Base-by-base conservation (phyloP, 2,113 vertebrate species). In the Archocentrus centrarchus region DNA sequence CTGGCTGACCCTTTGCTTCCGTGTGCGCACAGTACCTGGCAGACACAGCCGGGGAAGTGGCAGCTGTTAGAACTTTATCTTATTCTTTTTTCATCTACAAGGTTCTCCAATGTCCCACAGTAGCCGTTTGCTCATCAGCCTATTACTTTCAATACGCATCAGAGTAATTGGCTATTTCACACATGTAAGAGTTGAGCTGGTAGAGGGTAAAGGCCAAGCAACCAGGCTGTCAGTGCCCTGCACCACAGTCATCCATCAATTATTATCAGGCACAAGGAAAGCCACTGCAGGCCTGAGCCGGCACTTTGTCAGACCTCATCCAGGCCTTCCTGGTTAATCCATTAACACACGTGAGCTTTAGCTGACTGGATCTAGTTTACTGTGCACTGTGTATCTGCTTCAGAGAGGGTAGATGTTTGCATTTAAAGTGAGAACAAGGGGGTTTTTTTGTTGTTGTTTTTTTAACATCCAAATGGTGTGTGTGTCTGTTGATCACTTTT, bases 161-260 rank as follows among this genome's bases (percentile, higher is more conserved):
- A 87, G 92, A 96, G 97, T 99, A 99, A 98, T 99, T 98, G 98
- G 96, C 97, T 98, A 98, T 98, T 99, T 99, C 97, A 98, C 97
- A 98, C 96, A 97, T 96, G 97, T 97, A 96, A 98, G 97, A 96
- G 96, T 97, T 97, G 97, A 97, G 96, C 96, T 96, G 96, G 96
- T 96, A 96, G 96, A 96, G 97, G 96, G 96, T 96, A 99, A 97
- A 98, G 97, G 97, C 95, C 97, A 97, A 94, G 95, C 96, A 96
- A 96, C 96, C 95, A 96, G 94, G 91, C 97, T 98, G 97, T 98
- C 97, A 97, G 96, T 93, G 96, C 95, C 96, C 93, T 88, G 95
- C 95, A 93, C 79, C 81, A 86, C 2, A 64, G 91, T 96, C 97
- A 92, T 99, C 96, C 97, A 98, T 99, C 98, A 99, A 98, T 98